A percentile compares a stretch with the other conserved stretches of the same genome.
These are phyloP conservation scores for Caiman crocodilus DNA, from an alignment of 2,797 vertebrate genomes.

Conservation along the genomic window DNA sequence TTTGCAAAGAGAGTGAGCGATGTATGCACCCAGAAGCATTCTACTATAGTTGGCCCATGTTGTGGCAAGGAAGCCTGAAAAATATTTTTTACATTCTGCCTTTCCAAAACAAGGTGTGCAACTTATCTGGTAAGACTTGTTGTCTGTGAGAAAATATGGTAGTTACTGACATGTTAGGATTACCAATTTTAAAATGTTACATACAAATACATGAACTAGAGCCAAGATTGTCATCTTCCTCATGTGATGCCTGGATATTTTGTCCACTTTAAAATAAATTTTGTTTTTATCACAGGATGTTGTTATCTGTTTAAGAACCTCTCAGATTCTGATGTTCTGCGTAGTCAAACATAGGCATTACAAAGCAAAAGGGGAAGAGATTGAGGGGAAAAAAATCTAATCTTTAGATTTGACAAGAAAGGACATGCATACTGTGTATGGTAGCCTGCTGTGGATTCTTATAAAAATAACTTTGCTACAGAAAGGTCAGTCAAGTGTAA, in stretches of 20 bases:
- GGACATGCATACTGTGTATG: neutral
- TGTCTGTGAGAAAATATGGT: no score
- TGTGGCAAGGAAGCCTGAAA: no score
- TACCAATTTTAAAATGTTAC: neutral
- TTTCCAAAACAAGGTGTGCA: no score
- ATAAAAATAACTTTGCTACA: constrained; percentile 6
- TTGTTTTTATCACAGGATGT: neutral
- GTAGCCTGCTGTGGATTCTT: neutral
- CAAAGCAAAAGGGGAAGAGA: accelerated
- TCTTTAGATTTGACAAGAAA: neutral
- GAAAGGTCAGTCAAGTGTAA: neutral
- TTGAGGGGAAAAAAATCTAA: neutral
- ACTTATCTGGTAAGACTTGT: no score
- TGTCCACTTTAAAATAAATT: neutral
- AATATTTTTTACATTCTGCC: no score
- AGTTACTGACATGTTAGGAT: constrained; percentile 23
- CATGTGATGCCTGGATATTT: neutral
- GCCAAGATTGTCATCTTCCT: neutral
- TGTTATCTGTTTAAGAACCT: neutral
- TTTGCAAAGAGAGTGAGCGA: no score
- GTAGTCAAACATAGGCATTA: neutral
- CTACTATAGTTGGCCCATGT: no score
- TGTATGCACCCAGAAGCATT: no score
- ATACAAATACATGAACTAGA: constrained; percentile 17
- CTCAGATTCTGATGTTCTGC: neutral